Evolutionary conservation across 2,888 invertebrate species (phyloP).

Genomic region (Escarpia spicata): DNA sequence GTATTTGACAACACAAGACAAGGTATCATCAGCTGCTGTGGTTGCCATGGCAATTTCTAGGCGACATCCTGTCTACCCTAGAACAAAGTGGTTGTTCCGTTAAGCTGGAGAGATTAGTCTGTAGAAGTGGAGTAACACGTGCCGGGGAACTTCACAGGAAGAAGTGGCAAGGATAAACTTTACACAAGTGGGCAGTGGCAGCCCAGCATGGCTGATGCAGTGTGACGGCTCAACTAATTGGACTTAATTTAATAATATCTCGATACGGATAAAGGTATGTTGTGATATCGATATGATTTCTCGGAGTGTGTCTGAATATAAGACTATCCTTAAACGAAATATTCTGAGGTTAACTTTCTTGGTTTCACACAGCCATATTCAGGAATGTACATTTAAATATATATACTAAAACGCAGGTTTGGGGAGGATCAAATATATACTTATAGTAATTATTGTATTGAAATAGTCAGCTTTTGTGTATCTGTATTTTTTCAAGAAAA

Average conservation of each 20-base stretch:
- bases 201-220: background rate
- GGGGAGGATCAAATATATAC: too few relatives aligned
- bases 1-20: background rate
- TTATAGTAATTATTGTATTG: too few relatives aligned
- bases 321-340: background rate
- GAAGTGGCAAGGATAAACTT: background rate
- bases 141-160: background rate
- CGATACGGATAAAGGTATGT: background rate
- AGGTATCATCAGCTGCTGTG: background rate
- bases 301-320: background rate
- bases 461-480: background rate
- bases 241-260: background rate
- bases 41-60: background rate
- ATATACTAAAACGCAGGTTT: too few relatives aligned
- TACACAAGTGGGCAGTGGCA: background rate
- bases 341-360: background rate
- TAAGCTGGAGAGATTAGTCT: background rate
- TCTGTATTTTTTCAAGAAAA: background rate
- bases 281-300: background rate
- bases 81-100: background rate
- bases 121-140: conserved; percentile 4
- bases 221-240: background rate
- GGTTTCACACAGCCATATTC: background rate
- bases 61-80: background rate
- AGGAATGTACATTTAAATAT: background rate